Conservation (phyloP, 1,140 invertebrate genomes). For the Anadara kagoshimensis region DNA sequence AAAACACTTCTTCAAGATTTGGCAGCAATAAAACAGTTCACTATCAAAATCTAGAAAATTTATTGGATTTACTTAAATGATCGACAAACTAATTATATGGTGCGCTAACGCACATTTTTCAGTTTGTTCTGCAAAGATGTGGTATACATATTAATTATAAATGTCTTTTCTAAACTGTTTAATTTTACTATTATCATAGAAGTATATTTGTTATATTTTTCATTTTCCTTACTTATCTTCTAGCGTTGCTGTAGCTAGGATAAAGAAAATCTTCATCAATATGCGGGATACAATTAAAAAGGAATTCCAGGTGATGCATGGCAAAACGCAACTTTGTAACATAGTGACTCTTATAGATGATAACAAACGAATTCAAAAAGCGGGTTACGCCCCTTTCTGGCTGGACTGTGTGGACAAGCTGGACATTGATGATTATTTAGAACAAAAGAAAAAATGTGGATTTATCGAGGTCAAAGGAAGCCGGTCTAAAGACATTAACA, state of each 20-base stretch:
- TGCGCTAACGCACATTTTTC: too few species aligned
- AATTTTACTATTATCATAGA: too few species aligned
- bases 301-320: slow-evolving; percentile 46
- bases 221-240: slow-evolving; percentile 3
- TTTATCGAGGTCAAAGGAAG: slow-evolving; percentile 46
- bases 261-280: slow-evolving; percentile 52
- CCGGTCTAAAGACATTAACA: slow-evolving; percentile 44
- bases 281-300: slow-evolving; percentile 53
- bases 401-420: slow-evolving; percentile 47
- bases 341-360: slow-evolving; percentile 49
- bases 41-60: too few species aligned
- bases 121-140: too few species aligned
- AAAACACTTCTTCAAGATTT: too few species aligned
- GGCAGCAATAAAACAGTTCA: too few species aligned
- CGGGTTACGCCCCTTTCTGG: slow-evolving; percentile 36
- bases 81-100: too few species aligned
- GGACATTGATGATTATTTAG: slow-evolving; percentile 12
- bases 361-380: slow-evolving; percentile 34
- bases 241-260: slow-evolving; percentile 45
- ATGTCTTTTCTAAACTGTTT: too few species aligned
- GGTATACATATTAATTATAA: too few species aligned
- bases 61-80: too few species aligned
- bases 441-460: slow-evolving; percentile 20
- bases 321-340: slow-evolving; percentile 45
- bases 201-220: background rate